Percentiles rank a stretch among this genome's conserved stretches.
Conservation (phyloP, 2,888 invertebrate species). For the Dryadula phaetusa region DNA sequence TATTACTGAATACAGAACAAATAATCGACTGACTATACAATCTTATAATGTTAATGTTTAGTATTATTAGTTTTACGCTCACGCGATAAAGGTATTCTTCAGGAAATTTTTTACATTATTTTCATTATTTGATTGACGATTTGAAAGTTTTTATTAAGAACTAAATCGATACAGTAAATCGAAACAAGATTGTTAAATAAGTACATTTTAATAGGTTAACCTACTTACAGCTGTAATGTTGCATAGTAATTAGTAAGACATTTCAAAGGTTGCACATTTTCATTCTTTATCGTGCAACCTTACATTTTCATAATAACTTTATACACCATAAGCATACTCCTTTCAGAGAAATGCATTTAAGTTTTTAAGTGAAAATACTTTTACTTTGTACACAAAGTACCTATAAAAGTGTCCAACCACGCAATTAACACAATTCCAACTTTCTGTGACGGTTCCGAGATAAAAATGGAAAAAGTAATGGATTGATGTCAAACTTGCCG, state of each 20-base stretch:
- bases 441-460: conserved; percentile 68
- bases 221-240: background rate
- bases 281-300: background rate
- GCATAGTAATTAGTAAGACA: conserved; percentile 2
- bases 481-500: conserved; percentile 81
- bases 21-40: background rate
- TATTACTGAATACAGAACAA: background rate
- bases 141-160: background rate
- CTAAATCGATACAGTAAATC: background rate
- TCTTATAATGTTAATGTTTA: background rate
- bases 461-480: conserved; percentile 77
- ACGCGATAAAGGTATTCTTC: background rate
- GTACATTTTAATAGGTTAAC: background rate
- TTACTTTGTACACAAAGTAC: conserved; percentile 58
- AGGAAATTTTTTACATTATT: background rate
- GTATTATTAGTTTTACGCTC: conserved; percentile 8
- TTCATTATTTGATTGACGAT: background rate
- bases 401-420: conserved; percentile 65
- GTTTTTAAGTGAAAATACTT: conserved; percentile 56
- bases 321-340: conserved; percentile 14
- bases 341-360: conserved; percentile 45
- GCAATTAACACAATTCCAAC: conserved; percentile 78
- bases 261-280: conserved; percentile 10
- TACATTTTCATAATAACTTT: conserved; percentile 20
- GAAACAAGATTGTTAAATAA: background rate